Base-by-base conservation (phyloP, 2,888 invertebrate species). In the Minunthozetes semirufus region DNA sequence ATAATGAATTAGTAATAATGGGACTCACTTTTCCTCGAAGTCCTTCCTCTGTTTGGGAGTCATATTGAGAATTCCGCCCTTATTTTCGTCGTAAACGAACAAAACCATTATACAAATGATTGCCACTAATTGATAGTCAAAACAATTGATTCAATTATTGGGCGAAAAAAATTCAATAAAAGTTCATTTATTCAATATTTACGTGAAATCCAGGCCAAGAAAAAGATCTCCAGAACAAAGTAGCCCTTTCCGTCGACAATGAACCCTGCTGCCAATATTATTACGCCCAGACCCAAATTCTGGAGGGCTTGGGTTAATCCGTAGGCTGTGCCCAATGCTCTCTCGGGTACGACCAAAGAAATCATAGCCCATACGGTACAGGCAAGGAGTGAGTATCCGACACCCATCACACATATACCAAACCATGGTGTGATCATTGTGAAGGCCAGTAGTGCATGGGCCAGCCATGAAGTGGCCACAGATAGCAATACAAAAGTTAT, bases 321-420 rank as follows among this genome's bases (percentile, higher is more conserved):
- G 85, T 95, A 97, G 3, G 96, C 96, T 29, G 96, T 95, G 68
- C 95, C 96, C 72, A 96, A 85, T 82, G 95, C 94, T 84, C 92
- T 89, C 82, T 94, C 91, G 13, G 94, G 93, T 77, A 95, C 90
- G 77, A 96, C 90, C 77, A 95, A 85, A 0, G 96, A 90, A 11
- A 97, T 94, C 81, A 97, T 85, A 0, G 97, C 97, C 97, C 98
- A 98, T 72, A 98, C 86, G 75, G 94, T 92, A 83, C 94, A 93
- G 2, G 97, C 96, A 77, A 97, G 84, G 83, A 95, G 87, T 0
- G 96, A 94, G 83, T 97, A 98, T 0, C 93, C 88, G 50, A 96
- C 81, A 8, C 97, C 97, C 87, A 98, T 88, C 9, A 88, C 83
- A 68, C 82, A 86, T 91, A 88, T 88, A 53, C 87, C 85, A 27